These are phyloP conservation scores for Thunnus albacares DNA, from an alignment of 2,797 vertebrate genomes.

Conservation along the genomic window DNA sequence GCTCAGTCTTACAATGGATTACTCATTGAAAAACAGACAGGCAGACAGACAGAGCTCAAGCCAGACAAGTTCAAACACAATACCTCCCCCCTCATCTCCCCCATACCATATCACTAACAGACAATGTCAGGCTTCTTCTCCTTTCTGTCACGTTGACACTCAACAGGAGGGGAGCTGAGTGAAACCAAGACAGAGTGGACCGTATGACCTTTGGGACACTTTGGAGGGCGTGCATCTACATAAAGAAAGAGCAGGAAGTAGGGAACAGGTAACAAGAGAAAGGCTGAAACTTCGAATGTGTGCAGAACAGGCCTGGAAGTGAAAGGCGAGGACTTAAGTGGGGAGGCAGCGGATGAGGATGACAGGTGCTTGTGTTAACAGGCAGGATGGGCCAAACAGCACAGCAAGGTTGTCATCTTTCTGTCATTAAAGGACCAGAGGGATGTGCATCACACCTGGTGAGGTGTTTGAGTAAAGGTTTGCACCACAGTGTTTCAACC, in stretches of 20 bases:
- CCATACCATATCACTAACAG: constrained; percentile 60
- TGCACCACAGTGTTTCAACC: not conserved
- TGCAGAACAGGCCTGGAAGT: constrained; percentile 52
- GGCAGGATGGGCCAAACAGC: constrained; percentile 52
- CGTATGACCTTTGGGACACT: constrained; percentile 47
- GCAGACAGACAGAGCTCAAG: constrained; percentile 66
- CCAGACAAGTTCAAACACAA: constrained; percentile 83
- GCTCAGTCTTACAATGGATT: constrained; percentile 76
- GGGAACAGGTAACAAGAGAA: constrained; percentile 44
- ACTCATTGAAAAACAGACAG: constrained; percentile 79
- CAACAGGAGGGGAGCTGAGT: constrained; percentile 49
- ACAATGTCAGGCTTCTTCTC: constrained; percentile 72
- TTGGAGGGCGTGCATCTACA: constrained; percentile 25
- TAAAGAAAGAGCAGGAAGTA: constrained; percentile 58
- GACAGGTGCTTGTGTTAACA: constrained; percentile 70
- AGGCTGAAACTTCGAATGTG: constrained; percentile 24
- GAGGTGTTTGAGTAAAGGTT: constrained; percentile 39
- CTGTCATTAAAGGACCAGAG: constrained; percentile 57
- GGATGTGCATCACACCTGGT: constrained; percentile 65
- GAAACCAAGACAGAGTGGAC: constrained; percentile 57
- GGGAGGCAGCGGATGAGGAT: constrained; percentile 56
- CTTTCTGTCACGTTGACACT: constrained; percentile 60
- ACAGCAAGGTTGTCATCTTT: constrained; percentile 60
- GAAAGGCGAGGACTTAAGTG: constrained; percentile 52
- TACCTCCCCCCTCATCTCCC: constrained; percentile 12